These are phyloP conservation scores for Sinocyclocheilus maitianheensis DNA, from an alignment of 2,113 vertebrate species.

Conservation along the genomic window DNA sequence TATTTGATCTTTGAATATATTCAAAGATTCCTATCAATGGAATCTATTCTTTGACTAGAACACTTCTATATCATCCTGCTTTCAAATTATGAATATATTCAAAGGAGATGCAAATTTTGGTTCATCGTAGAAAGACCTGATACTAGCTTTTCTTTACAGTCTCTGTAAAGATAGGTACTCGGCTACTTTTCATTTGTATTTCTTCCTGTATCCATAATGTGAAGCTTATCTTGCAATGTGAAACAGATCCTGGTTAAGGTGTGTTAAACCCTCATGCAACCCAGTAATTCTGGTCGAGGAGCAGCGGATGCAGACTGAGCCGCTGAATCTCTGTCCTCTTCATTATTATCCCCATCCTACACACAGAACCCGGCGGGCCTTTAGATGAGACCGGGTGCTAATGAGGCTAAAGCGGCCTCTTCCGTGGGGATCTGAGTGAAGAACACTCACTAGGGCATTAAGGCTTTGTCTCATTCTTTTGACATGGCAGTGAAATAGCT, in stretches of 20 bases:
- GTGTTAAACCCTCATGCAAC: conserved; percentile 37
- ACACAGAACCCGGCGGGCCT: conserved; percentile 10
- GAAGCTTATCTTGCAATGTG: conserved; percentile 13
- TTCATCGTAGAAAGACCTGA: neutral
- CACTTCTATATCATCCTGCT: neutral
- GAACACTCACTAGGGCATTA: neutral
- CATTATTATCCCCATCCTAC: conserved; percentile 33
- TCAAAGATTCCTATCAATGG: neutral
- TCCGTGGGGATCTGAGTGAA: conserved; percentile 39
- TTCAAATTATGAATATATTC: neutral
- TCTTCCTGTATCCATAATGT: conserved; percentile 12
- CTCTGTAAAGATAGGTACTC: neutral
- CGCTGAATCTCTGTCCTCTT: conserved; percentile 38
- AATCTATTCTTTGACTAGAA: neutral
- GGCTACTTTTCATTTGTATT: neutral
- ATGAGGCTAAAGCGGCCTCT: conserved; percentile 45
- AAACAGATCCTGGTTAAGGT: conserved; percentile 42
- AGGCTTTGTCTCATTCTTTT: conserved; percentile 14
- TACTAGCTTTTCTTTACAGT: neutral
- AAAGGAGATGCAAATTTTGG: neutral
- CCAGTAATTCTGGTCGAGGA: conserved; percentile 28
- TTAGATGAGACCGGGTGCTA: conserved; percentile 48
- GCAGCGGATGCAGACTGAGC: conserved; percentile 41
- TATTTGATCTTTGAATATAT: neutral
- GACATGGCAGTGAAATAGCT: conserved; percentile 28